These are phyloP conservation scores for Drosophila differens DNA, from an alignment of 2,888 invertebrate genomes.

Conservation along the genomic window DNA sequence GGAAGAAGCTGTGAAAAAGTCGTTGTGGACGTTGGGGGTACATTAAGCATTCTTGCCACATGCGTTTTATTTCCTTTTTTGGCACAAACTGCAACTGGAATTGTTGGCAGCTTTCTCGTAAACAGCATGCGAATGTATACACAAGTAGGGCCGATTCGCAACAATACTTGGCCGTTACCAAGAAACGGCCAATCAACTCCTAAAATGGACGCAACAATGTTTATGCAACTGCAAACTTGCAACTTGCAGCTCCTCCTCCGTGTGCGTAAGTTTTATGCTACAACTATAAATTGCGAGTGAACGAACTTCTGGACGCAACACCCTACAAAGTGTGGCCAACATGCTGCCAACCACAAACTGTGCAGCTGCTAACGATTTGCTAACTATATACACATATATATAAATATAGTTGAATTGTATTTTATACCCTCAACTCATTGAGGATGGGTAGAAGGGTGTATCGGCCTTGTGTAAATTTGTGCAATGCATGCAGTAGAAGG, in stretches of 20 bases:
- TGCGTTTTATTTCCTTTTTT: conserved; percentile 73
- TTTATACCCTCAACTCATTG: not conserved
- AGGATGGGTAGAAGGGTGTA: not conserved
- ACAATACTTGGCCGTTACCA: conserved; percentile 33
- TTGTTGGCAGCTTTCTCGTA: conserved; percentile 41
- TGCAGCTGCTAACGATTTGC: conserved; percentile 6
- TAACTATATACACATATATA: conserved; percentile 7
- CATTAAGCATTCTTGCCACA: conserved; percentile 51
- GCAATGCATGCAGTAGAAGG: not conserved
- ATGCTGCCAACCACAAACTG: conserved; percentile 24
- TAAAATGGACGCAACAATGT: conserved; percentile 71
- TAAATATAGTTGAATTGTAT: not conserved
- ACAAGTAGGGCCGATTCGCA: conserved; percentile 41
- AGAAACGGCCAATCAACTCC: conserved; percentile 54
- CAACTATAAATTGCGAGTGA: conserved; percentile 43
- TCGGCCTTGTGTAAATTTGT: not conserved
- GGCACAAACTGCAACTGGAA: conserved; percentile 55
- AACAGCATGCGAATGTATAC: conserved; percentile 16
- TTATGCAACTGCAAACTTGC: conserved; percentile 47
- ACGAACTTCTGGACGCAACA: conserved; percentile 13
- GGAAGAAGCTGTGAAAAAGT: conserved; percentile 10
- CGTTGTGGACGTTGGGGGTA: not conserved
- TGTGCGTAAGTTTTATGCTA: conserved; percentile 64
- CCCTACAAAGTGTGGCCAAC: conserved; percentile 26
- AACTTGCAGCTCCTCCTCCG: not conserved